Percentiles rank a stretch among this genome's conserved stretches.
Conservation (phyloP, 37 sponge, comb jelly and placozoan genomes). For the Halisarca cf. caerulea region DNA sequence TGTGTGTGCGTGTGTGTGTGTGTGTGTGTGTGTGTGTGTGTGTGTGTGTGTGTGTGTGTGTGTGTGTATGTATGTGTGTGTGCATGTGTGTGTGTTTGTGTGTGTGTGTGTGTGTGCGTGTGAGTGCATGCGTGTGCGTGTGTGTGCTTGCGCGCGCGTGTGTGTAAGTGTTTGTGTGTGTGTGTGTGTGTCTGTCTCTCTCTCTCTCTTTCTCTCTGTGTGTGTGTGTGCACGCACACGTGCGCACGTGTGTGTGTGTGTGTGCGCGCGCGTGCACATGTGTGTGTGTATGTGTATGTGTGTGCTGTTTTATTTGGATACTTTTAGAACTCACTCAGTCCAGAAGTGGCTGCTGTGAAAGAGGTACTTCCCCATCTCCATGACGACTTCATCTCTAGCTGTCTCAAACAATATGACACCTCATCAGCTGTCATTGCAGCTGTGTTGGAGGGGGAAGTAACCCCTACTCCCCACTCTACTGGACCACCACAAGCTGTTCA, state of each 20-base stretch:
- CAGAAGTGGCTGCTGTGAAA: slow-evolving; percentile 30
- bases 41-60: too few species aligned
- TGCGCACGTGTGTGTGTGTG: slow-evolving; percentile 10
- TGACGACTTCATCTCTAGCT: slow-evolving; percentile 45
- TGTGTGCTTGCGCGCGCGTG: too few species aligned
- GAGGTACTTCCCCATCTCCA: slow-evolving; percentile 70
- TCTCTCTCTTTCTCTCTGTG: neutral
- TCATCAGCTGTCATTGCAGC: slow-evolving; percentile 24
- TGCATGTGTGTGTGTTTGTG: too few species aligned
- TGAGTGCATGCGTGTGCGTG: too few species aligned
- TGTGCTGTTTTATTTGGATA: neutral
- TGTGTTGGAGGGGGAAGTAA: neutral
- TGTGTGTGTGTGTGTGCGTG: too few species aligned
- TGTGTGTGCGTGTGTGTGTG: too few species aligned
- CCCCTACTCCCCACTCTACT: neutral
- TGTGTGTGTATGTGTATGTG: slow-evolving; percentile 7
- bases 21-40: too few species aligned
- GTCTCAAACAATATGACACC: neutral
- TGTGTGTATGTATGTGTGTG: too few species aligned
- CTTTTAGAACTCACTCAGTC: neutral
- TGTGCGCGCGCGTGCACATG: neutral
- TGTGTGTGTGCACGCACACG: neutral
- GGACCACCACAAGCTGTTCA: neutral
- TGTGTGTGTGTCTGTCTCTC: too few species aligned
- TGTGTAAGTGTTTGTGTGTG: too few species aligned